phyloP scores from a whole-genome alignment of 2,113 vertebrate species.

The Bombycilla garrulus region DNA sequence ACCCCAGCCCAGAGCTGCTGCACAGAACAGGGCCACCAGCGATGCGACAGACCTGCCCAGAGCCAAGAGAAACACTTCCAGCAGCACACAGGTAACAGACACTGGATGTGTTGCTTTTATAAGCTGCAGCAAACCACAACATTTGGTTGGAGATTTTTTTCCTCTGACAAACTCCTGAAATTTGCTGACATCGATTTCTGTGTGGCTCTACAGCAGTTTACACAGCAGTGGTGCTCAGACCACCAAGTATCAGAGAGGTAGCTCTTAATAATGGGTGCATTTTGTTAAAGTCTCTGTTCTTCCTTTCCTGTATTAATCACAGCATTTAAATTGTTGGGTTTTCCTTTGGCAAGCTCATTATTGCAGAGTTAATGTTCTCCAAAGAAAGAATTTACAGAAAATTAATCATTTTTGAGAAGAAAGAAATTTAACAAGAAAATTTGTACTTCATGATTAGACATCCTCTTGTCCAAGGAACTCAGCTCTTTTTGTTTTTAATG shows the following conservation, averaged over 20 bases:
- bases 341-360: not conserved
- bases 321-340: not conserved
- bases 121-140: not conserved
- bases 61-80: not conserved
- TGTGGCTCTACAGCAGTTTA: not conserved
- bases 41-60: fast-evolving
- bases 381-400: not conserved
- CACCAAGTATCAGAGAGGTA: not conserved
- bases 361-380: not conserved
- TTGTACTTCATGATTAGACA: not conserved
- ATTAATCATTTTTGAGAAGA: not conserved
- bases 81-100: conserved; percentile 2
- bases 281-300: not conserved
- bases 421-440: not conserved
- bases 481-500: not conserved
- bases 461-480: not conserved
- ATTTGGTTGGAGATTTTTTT: not conserved
- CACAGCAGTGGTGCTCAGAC: not conserved
- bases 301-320: not conserved
- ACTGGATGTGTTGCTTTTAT: not conserved
- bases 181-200: not conserved
- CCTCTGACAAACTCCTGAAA: not conserved
- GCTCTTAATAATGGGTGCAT: not conserved
- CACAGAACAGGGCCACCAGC: not conserved
- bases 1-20: not conserved